These are phyloP conservation scores for Varecia variegata DNA, from an alignment of 2,797 vertebrate species.

Conservation along the genomic window DNA sequence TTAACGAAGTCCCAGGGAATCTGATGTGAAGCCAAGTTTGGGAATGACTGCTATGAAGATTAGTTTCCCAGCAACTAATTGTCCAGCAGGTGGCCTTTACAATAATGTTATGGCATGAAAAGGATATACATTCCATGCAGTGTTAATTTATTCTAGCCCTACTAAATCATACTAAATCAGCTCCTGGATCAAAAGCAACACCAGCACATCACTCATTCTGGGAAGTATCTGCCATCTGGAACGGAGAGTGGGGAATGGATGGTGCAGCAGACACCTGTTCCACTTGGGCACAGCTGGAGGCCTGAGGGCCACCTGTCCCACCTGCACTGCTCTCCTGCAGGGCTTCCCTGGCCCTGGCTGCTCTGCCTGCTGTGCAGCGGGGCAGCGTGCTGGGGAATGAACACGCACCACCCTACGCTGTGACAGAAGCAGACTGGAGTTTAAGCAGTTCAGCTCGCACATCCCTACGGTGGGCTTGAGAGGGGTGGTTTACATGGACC, in stretches of 20 bases:
- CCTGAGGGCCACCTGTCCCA: not conserved
- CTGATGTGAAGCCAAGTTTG: not conserved
- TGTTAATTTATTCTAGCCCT: not conserved
- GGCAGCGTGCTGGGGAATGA: not conserved
- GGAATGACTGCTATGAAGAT: not conserved
- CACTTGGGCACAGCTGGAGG: not conserved
- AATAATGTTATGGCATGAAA: not conserved
- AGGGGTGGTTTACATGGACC: not conserved
- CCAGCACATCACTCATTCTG: not conserved
- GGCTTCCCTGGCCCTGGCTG: not conserved
- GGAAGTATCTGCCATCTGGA: not conserved
- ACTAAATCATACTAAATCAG: not conserved
- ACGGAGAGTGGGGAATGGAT: accelerated
- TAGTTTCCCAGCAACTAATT: not conserved
- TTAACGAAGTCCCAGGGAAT: not conserved
- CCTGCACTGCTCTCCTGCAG: not conserved
- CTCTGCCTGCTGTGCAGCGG: not conserved
- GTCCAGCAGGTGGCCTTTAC: not conserved
- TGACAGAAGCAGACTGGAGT: not conserved
- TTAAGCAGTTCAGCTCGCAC: not conserved
- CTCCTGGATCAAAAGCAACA: not conserved
- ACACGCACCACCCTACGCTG: not conserved
- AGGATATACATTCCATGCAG: accelerated
- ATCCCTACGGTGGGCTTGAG: accelerated
- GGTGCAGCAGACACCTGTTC: not conserved